These are phyloP conservation scores for Anagyrus pseudococci DNA, from an alignment of 2,888 invertebrate genomes.

Conservation along the genomic window DNA sequence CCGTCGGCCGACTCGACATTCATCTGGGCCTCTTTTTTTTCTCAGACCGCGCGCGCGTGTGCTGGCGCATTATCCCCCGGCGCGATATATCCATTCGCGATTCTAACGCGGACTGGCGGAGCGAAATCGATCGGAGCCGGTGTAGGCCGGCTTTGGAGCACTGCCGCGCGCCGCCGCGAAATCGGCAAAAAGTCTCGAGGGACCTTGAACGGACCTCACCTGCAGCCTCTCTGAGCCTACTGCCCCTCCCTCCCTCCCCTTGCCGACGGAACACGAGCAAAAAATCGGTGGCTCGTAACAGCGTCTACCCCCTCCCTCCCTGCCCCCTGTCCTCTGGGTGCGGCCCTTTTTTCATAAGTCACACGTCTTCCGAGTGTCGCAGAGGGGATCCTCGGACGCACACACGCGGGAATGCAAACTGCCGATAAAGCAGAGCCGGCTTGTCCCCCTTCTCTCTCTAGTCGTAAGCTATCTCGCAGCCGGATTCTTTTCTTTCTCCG, in stretches of 20 bases:
- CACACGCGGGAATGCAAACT: no score
- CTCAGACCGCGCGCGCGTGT: not conserved
- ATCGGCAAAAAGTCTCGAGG: conserved; percentile 31
- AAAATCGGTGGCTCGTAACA: no score
- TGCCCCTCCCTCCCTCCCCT: not conserved
- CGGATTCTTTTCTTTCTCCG: no score
- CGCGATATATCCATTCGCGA: conserved; percentile 3
- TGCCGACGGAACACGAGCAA: no score
- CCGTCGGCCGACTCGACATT: no score
- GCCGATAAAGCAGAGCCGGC: no score
- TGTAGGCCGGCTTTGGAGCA: conserved; percentile 7
- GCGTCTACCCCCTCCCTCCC: not conserved
- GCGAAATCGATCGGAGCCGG: conserved; percentile 30
- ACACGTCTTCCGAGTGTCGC: no score
- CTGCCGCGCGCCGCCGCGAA: conserved; percentile 23
- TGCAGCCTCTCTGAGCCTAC: not conserved
- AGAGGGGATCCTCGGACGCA: no score
- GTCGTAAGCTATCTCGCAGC: no score
- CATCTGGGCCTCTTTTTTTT: not conserved
- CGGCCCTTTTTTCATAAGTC: conserved; percentile 1
- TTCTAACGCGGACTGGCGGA: conserved; percentile 23
- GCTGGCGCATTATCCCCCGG: no score
- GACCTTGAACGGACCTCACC: conserved; percentile 12
- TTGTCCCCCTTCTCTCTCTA: no score
- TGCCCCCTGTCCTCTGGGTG: not conserved